Evolutionary conservation across 2,797 vertebrate species (phyloP), one percentile per base, ranked within the genome.

Genomic region (Cryptoprocta ferox): DNA sequence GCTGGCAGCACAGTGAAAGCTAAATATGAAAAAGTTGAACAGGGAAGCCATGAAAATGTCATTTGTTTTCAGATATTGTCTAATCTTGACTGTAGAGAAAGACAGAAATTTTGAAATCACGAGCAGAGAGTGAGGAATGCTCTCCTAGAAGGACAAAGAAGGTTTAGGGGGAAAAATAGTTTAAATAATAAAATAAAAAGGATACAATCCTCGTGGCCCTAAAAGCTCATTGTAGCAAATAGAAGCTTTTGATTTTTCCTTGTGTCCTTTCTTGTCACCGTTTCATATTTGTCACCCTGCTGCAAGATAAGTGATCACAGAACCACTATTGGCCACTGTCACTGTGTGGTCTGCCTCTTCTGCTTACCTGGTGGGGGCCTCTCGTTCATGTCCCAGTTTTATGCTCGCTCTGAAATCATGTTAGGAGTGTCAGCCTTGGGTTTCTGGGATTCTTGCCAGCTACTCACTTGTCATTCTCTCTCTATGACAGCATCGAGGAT

Each of bases 371-470:
- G 61, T 91, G 79, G 93, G 91, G 50, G 80, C 24, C 19, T 97
- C 70, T 91, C 30, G 63, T 87, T 94, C 84, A 81, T 48, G 93
- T 94, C 97, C 94, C 89, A 39, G 11, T 78, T 80, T 94, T 73
- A 65, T 78, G 71, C 81, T 42, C 39, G 83, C 85, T 88, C 94
- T 11, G 37, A 97, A 97, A 95, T 98, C 96, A 98, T 42, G 61
- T 71, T 82, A 24, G 73, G 32, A 80, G 79, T 70, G 95, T 80
- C 32, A 0, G 5, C 93, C 96, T 91, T 35, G 0, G 90, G 89
- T 66, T 93, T 83, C 97, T 50, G 87, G 96, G 98, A 93, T 93
- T 93, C 94, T 87, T 95, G 96, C 98, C 48, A 83, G 93, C 66
- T 70, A 6, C 45, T 96, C 70, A n/a, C 75, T 97, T 95, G 80